Evolutionary conservation across 2,888 invertebrate genomes (phyloP).

Genomic region (Dastarcus helophoroides): DNA sequence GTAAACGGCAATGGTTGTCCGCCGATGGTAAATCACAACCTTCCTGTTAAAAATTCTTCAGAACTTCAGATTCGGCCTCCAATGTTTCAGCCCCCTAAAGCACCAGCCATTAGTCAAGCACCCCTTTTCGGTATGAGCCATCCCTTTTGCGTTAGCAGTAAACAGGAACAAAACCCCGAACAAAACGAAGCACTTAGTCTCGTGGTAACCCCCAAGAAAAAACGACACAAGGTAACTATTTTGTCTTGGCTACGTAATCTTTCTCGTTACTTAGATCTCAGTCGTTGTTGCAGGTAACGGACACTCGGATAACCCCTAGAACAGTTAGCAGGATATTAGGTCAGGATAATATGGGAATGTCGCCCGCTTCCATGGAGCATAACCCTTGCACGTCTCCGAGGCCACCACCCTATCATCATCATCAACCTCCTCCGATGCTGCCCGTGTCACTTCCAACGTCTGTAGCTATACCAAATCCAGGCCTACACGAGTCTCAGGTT

Average conservation of each 20-base stretch:
- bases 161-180: constrained; percentile 57
- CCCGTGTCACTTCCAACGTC: constrained; percentile 85
- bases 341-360: constrained; percentile 66
- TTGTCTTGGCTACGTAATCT: too few species aligned
- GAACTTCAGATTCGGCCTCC: constrained; percentile 57
- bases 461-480: constrained; percentile 93
- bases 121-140: constrained; percentile 48
- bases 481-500: constrained; percentile 87
- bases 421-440: constrained; percentile 70
- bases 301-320: constrained; percentile 82
- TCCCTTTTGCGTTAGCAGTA: constrained; percentile 51
- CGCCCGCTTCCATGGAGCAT: constrained; percentile 50
- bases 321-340: constrained; percentile 77
- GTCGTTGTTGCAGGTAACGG: too few species aligned
- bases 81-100: constrained; percentile 78
- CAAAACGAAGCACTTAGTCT: constrained; percentile 90
- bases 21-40: constrained; percentile 32
- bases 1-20: constrained; percentile 39
- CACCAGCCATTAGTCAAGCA: constrained; percentile 48
- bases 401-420: constrained; percentile 55
- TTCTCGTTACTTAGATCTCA: too few species aligned
- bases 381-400: constrained; percentile 49
- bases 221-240: constrained; percentile 94
- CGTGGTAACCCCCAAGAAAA: constrained; percentile 92
- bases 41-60: constrained; percentile 29